Evolutionary conservation across 64 coral and sea anemone genomes (phyloP), one percentile per base, ranked within the genome.

Genomic region (Catalaphyllia jardinei): DNA sequence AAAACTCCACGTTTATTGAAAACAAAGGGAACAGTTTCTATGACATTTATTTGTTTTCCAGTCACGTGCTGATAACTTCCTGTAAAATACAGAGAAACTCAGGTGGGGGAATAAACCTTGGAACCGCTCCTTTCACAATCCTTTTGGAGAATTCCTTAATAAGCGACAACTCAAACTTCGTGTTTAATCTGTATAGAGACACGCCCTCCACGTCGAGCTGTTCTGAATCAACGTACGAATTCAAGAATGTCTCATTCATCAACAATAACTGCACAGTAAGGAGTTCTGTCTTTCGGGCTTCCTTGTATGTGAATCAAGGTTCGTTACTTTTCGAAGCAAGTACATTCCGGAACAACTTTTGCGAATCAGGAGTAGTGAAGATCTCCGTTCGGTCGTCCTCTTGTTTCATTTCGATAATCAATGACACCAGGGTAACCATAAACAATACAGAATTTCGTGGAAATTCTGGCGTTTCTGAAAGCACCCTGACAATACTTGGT

Each of bases 111-210:
- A 18, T 85, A 85, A 71, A 12, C n/a, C 6, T 71, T 71, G 14
- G 51, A 28, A 38, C 5, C 1, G 4, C 76, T 50, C 9, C 60
- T 10, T 3, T 10, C 4, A 24, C 52, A 15, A 13, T 85, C 14
- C 38, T 19, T 35, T 22, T 85, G 30, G 81, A 85, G 22, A 54
- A 85, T 42, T 50, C 81, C 67, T 8, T 71, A 16, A n/a, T 85
- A 46, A 71, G 33, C 14, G 62, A 85, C 64, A 85, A 85, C 17
- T 16, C 24, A 24, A 71, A 71, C 81, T 85, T 85, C 46, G 31
- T 8, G 22, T 52, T 67, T 0, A 6, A 7, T 71, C 33, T 85
- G 2, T 49, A 46, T 11, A 71, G 1, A 29, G 60, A 28, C n/a
- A 49, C 13, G 6, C 10, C 3, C 33, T 35, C 3, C 33, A 35